Percentiles rank a stretch among this genome's conserved stretches.
phyloP scores from a whole-genome alignment of 2,113 vertebrate species.

The Phocoena phocoena region DNA sequence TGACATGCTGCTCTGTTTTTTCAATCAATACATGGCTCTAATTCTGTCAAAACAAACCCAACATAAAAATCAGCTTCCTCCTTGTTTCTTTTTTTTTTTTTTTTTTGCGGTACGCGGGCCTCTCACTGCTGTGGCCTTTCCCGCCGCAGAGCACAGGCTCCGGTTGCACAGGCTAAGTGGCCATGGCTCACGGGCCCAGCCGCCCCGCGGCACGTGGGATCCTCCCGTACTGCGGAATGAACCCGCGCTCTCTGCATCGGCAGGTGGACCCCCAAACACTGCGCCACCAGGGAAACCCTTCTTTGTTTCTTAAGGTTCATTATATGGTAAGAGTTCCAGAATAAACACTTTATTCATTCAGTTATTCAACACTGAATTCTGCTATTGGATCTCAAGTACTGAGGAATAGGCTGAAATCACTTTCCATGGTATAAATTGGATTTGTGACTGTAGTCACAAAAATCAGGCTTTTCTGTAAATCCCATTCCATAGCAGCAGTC shows the following conservation, averaged over 20 bases:
- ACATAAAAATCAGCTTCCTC: neutral
- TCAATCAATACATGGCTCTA: neutral
- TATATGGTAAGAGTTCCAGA: neutral
- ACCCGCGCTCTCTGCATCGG: accelerated
- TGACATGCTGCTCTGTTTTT: neutral
- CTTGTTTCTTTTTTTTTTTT: neutral
- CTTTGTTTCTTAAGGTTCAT: neutral
- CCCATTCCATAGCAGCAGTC: neutral
- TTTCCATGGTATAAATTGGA: neutral
- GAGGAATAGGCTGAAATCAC: neutral
- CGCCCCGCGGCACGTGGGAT: no score
- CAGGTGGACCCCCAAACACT: no score
- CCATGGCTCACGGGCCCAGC: no score
- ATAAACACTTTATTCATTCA: neutral
- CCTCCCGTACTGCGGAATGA: accelerated
- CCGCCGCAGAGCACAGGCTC: no score
- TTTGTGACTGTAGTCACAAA: neutral
- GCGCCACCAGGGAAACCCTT: neutral
- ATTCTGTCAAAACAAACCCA: neutral
- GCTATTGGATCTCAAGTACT: neutral
- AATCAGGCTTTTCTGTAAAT: neutral
- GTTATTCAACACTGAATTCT: neutral
- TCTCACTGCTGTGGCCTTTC: no score
- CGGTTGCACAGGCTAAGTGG: no score
- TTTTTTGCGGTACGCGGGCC: no score